Conservation (phyloP, 2,888 invertebrate genomes). For the Tipula vernalis region DNA sequence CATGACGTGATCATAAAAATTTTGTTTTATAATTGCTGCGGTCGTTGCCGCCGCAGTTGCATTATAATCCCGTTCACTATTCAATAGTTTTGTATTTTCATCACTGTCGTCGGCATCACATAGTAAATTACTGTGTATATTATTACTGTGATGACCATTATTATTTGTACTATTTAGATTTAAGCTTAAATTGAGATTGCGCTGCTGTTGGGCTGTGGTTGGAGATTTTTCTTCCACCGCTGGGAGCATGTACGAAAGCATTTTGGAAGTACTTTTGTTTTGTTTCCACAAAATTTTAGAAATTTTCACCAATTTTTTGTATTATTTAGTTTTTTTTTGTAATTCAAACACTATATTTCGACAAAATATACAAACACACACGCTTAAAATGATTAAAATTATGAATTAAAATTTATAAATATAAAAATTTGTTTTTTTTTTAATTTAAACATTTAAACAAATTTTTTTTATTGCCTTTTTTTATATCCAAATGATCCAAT, state of each 20-base stretch:
- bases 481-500: neutral
- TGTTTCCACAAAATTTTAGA: neutral
- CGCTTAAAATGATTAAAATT: neutral
- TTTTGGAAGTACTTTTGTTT: conserved; percentile 23
- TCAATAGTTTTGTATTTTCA: conserved; percentile 16
- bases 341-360: neutral
- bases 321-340: neutral
- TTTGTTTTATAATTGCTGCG: conserved; percentile 8
- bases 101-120: conserved; percentile 12
- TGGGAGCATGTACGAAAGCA: conserved; percentile 71
- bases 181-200: conserved; percentile 16
- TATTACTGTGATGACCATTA: neutral
- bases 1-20: neutral
- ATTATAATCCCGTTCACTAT: conserved; percentile 16
- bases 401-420: neutral
- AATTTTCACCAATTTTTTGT: neutral
- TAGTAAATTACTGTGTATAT: neutral
- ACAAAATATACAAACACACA: neutral
- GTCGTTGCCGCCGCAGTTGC: neutral
- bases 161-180: conserved; percentile 21
- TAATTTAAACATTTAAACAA: neutral
- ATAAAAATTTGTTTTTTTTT: neutral
- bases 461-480: neutral
- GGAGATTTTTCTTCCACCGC: conserved; percentile 52
- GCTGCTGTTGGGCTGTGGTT: neutral